Evolutionary conservation across 2,113 vertebrate species (phyloP).

Genomic region (Paratilapia polleni): DNA sequence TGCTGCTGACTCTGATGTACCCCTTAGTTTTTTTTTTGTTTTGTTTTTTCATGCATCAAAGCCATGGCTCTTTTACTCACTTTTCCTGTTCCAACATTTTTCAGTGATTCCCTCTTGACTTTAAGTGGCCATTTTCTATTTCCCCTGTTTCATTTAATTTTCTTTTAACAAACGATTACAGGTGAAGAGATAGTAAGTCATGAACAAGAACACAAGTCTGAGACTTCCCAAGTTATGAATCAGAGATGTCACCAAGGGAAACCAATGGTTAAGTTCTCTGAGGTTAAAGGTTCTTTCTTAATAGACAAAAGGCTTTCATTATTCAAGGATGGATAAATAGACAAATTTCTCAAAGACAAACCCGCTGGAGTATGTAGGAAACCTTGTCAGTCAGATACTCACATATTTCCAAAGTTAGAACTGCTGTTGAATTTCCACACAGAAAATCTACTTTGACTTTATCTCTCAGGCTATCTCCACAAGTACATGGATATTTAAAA

Average conservation of each 20-base stretch:
- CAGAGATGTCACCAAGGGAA: too few relatives aligned
- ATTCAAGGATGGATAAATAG: not conserved
- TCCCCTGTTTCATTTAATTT: too few relatives aligned
- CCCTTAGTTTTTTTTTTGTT: constrained; percentile 55
- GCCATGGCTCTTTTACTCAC: constrained; percentile 13
- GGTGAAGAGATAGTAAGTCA: not conserved
- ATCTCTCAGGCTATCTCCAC: not conserved
- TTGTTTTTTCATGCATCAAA: constrained; percentile 42
- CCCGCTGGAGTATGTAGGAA: not conserved
- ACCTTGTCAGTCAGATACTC: not conserved
- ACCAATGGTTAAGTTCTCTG: too few relatives aligned
- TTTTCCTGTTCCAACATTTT: constrained; percentile 1
- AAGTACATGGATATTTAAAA: not conserved
- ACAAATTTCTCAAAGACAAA: constrained; percentile 9
- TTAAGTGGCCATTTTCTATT: not conserved
- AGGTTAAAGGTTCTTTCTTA: not conserved
- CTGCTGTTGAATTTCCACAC: not conserved
- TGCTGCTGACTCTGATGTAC: constrained; percentile 42
- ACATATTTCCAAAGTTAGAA: not conserved
- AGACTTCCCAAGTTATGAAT: too few relatives aligned
- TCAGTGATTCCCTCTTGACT: not conserved
- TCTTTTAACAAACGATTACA: not conserved
- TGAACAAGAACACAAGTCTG: not conserved
- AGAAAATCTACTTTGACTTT: not conserved
- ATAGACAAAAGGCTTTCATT: not conserved